phyloP scores from a whole-genome alignment of 2,797 vertebrate species.

The Gambusia yucatana region DNA sequence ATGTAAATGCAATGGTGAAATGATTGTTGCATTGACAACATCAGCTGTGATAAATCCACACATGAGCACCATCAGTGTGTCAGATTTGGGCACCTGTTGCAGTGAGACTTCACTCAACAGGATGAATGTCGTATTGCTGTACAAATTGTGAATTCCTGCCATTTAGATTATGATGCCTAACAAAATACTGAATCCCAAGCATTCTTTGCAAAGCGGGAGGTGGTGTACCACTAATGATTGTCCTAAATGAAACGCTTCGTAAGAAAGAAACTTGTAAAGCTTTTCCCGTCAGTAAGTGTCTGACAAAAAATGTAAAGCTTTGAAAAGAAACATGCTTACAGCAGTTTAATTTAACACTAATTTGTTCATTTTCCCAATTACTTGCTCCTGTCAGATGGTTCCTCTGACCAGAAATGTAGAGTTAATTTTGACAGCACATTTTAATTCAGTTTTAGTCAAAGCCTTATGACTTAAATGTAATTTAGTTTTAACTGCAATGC shows the following conservation, averaged over 20 bases:
- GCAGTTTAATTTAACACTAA: neutral
- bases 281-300: neutral
- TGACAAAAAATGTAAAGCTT: neutral
- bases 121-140: neutral
- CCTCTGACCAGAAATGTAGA: neutral
- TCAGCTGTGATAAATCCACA: neutral
- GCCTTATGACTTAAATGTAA: neutral
- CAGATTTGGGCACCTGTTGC: neutral
- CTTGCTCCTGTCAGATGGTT: neutral
- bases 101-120: neutral
- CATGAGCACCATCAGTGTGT: neutral
- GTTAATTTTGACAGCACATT: neutral
- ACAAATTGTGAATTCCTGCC: neutral
- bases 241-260: neutral
- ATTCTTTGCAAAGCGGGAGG: neutral
- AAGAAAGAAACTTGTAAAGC: neutral
- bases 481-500: neutral
- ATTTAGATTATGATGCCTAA: neutral
- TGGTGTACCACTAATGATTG: neutral
- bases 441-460: neutral
- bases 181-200: neutral
- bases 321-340: neutral
- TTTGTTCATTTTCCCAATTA: neutral
- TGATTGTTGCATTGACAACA: neutral
- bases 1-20: neutral